Percentiles rank a stretch among this genome's conserved stretches.
These are phyloP conservation scores for Enteromius trimaculatus DNA, from an alignment of 2,797 vertebrate genomes.

Conservation along the genomic window DNA sequence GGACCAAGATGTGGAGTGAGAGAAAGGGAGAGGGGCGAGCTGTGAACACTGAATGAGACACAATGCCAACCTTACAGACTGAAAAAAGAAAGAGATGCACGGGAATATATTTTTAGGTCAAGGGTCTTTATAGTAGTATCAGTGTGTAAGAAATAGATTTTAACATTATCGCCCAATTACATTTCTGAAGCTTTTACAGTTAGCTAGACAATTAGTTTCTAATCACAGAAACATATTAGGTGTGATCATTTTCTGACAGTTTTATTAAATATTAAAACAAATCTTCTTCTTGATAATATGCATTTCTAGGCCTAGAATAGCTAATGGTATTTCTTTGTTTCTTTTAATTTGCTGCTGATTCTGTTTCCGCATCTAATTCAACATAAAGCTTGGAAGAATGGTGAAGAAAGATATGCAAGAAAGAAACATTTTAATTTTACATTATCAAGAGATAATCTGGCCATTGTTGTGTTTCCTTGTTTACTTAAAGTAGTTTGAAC, in stretches of 20 bases:
- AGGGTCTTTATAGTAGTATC: neutral
- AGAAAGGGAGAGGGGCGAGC: conserved; percentile 35
- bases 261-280: neutral
- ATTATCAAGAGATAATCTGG: neutral
- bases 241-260: neutral
- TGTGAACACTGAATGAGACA: conserved; percentile 43
- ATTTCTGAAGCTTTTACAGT: neutral
- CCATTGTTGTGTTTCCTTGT: neutral
- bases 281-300: neutral
- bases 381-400: neutral
- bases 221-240: neutral
- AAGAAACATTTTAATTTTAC: neutral
- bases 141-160: neutral
- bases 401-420: neutral
- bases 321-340: neutral
- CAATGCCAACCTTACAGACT: conserved; percentile 19
- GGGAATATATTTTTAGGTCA: neutral
- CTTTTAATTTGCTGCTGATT: neutral
- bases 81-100: conserved; percentile 2
- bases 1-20: conserved; percentile 31
- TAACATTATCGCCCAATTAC: neutral
- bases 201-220: neutral
- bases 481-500: neutral
- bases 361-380: neutral
- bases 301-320: neutral